phyloP scores from a whole-genome alignment of 2,113 vertebrate genomes.

The Protomyctophum bolini region DNA sequence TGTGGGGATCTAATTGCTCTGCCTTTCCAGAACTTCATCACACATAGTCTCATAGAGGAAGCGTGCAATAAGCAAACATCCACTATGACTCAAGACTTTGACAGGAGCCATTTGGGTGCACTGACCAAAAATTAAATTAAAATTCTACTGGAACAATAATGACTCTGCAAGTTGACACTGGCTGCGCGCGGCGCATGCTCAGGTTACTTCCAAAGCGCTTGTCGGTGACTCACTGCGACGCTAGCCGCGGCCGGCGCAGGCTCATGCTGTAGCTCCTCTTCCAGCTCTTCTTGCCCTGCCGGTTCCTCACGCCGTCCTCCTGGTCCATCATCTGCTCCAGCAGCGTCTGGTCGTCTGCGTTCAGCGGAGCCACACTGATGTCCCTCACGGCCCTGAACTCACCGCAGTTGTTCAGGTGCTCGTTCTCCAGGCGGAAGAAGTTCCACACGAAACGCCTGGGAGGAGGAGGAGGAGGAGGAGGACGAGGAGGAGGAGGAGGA shows the following conservation, averaged over 20 bases:
- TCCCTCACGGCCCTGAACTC: conserved; percentile 97
- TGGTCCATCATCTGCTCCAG: conserved; percentile 99
- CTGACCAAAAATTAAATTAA: no score
- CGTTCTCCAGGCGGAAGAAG: conserved; percentile 98
- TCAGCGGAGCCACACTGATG: conserved; percentile 96
- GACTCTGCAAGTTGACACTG: no score
- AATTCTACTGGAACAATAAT: no score
- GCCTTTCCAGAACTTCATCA: no score
- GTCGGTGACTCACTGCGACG: conserved; percentile 85
- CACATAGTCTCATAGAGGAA: no score
- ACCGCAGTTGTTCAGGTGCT: conserved; percentile 98
- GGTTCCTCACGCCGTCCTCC: conserved; percentile 95
- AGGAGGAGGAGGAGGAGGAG: no score
- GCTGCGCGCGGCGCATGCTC: no score
- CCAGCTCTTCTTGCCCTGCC: conserved; percentile 93
- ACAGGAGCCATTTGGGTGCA: no score
- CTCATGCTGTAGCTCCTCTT: conserved; percentile 95
- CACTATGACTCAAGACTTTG: no score
- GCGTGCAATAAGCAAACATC: no score
- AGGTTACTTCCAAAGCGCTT: neutral
- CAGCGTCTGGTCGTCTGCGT: conserved; percentile 95
- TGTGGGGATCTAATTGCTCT: no score
- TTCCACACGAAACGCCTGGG: conserved; percentile 97
- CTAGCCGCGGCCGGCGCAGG: conserved; percentile 87
- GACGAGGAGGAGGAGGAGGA: no score